Percentiles rank a stretch among this genome's conserved stretches.
Evolutionary conservation across 1,140 invertebrate species (phyloP).

Genomic region (Leguminivora glycinivorella): DNA sequence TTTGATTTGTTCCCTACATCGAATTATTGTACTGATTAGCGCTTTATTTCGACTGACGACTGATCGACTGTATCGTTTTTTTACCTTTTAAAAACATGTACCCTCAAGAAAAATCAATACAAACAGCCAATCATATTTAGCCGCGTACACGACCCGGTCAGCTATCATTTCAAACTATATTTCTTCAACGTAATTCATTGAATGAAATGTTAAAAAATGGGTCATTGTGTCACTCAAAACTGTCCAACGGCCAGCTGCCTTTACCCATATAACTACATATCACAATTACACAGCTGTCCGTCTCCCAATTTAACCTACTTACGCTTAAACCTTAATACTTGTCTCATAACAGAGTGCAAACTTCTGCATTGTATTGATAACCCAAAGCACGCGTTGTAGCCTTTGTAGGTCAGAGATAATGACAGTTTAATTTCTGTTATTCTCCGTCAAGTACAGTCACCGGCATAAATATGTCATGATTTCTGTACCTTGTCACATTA

Average conservation of each 20-base stretch:
- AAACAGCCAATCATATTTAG: no score
- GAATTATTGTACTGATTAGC: no score
- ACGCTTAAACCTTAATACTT: not conserved
- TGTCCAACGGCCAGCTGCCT: not conserved
- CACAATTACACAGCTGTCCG: not conserved
- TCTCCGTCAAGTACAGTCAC: no score
- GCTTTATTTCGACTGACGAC: no score
- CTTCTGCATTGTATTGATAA: conserved; percentile 15
- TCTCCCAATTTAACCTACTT: not conserved
- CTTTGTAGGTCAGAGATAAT: conserved; percentile 12
- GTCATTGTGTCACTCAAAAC: not conserved
- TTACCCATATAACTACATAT: conserved; percentile 9
- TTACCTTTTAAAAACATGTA: no score
- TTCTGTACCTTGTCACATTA: no score
- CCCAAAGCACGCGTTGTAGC: conserved; percentile 18
- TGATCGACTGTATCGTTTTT: no score
- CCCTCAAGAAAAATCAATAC: no score
- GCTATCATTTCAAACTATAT: not conserved
- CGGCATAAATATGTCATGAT: no score
- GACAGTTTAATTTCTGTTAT: not conserved
- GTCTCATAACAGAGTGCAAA: not conserved
- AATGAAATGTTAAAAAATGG: not conserved
- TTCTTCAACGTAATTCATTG: not conserved
- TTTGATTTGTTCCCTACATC: no score
- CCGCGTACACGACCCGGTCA: no score